These are phyloP conservation scores for Passerina amoena DNA, from an alignment of 2,113 vertebrate species.

Conservation along the genomic window DNA sequence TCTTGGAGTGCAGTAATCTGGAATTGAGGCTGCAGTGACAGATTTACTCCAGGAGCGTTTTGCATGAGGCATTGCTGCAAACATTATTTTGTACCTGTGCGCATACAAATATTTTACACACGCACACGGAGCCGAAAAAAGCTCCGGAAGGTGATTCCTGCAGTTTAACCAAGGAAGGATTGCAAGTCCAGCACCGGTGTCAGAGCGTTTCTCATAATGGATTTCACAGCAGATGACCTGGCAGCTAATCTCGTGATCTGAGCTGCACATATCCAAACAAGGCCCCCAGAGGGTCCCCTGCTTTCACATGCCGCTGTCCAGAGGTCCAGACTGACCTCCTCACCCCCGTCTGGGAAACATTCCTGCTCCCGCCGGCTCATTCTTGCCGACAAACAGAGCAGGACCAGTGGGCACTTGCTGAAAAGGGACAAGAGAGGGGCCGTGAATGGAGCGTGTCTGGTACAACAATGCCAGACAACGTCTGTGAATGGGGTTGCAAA, in stretches of 20 bases:
- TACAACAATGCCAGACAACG: constrained; percentile 47
- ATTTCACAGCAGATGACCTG: constrained; percentile 89
- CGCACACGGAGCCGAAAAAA: constrained; percentile 53
- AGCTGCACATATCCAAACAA: constrained; percentile 45
- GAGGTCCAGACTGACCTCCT: constrained; percentile 85
- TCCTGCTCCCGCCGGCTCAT: constrained; percentile 32
- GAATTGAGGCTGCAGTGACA: constrained; percentile 76
- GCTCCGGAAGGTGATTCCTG: constrained; percentile 72
- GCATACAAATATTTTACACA: background rate
- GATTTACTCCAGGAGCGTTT: constrained; percentile 73
- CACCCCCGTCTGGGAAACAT: constrained; percentile 76
- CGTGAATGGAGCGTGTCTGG: constrained; percentile 44
- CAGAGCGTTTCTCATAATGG: constrained; percentile 76
- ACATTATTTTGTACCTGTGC: constrained; percentile 21
- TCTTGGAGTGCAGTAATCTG: constrained; percentile 66
- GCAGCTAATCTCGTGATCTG: constrained; percentile 85
- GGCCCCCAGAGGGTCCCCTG: constrained; percentile 21
- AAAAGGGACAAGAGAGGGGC: constrained; percentile 32
- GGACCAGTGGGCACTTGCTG: constrained; percentile 41
- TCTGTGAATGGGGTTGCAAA: constrained; percentile 13
- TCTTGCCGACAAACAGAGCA: constrained; percentile 73
- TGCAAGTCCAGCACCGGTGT: constrained; percentile 72
- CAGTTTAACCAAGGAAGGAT: constrained; percentile 72
- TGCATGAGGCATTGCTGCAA: constrained; percentile 64
- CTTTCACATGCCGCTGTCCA: constrained; percentile 82